Evolutionary conservation across 2,113 vertebrate genomes (phyloP).

Genomic region (Callipepla squamata): DNA sequence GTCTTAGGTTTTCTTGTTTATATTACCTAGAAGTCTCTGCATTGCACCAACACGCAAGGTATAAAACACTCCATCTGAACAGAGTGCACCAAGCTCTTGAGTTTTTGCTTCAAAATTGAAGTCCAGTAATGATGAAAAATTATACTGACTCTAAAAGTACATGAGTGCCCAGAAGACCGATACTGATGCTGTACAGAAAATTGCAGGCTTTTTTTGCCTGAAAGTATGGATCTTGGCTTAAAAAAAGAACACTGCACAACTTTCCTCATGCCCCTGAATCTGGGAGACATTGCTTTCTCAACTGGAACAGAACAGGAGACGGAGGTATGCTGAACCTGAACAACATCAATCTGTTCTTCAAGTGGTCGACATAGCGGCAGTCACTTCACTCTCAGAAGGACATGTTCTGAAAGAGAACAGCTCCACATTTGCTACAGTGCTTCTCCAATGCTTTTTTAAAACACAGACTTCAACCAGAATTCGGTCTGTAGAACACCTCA

Average conservation of each 20-base stretch:
- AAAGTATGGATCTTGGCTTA: background rate
- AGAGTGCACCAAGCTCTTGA: background rate
- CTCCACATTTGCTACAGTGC: too few relatives aligned
- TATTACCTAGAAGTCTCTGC: background rate
- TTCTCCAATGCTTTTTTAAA: background rate
- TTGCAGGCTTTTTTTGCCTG: background rate
- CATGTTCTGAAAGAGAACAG: background rate
- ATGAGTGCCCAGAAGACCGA: background rate
- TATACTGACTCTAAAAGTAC: too few relatives aligned
- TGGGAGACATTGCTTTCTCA: background rate
- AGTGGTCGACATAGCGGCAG: rapidly evolving
- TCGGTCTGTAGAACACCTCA: background rate
- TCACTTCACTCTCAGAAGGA: background rate
- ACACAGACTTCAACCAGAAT: background rate
- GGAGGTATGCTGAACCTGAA: background rate
- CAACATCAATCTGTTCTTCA: background rate
- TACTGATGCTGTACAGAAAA: background rate
- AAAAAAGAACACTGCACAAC: background rate
- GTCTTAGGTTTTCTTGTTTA: background rate
- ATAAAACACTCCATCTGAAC: background rate
- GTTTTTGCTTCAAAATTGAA: background rate
- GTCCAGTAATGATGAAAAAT: background rate
- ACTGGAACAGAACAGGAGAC: background rate
- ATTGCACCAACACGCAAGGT: background rate
- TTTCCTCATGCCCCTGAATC: background rate